Base-by-base conservation (phyloP, 1,140 invertebrate genomes). In the Lerema accius region DNA sequence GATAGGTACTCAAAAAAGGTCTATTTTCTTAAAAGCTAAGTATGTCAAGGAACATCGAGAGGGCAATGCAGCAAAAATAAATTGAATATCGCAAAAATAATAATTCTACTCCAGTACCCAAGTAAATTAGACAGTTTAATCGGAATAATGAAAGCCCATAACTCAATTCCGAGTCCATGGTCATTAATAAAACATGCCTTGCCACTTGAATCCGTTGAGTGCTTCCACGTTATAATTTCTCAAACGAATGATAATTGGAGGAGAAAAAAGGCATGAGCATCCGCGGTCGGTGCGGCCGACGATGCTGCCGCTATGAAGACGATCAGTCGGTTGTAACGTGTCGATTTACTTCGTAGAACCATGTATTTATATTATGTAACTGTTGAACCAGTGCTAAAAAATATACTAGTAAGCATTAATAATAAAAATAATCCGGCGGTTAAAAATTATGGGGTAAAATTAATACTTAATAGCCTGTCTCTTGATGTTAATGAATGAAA, bases 321-420 rank as follows among this genome's bases (percentile, higher is more conserved):
- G 43, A 56, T 64, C 62, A 58, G 37, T 51, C 50, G 23, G 19
- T 66, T 59, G 58, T 65, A 50, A 61, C 45, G 50, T 35, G 63
- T n/a, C 48, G 55, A 68, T 68, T 48, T 42, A 48, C 23, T 28
- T 60, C 53, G 51, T 64, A 35, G 61, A 67, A 71, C 50, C 39
- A 37, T n/a, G 5, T 35, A 37, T 45, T 37, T 59, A 65, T 59
- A 39, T 23, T 58, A 42, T 26, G n/a, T n/a, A n/a, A n/a, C n/a
- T n/a, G n/a, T n/a, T n/a, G n/a, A n/a, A n/a, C n/a, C n/a, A n/a
- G n/a, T n/a, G n/a, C n/a, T n/a, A n/a, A n/a, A n/a, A n/a, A n/a
- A n/a, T n/a, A n/a, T n/a, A n/a, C n/a, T n/a, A n/a, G n/a, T n/a
- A n/a, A n/a, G n/a, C n/a, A n/a, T n/a, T n/a, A n/a, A n/a, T n/a